Evolutionary conservation across 2,113 vertebrate genomes (phyloP).

Genomic region (Crotalus helleri): DNA sequence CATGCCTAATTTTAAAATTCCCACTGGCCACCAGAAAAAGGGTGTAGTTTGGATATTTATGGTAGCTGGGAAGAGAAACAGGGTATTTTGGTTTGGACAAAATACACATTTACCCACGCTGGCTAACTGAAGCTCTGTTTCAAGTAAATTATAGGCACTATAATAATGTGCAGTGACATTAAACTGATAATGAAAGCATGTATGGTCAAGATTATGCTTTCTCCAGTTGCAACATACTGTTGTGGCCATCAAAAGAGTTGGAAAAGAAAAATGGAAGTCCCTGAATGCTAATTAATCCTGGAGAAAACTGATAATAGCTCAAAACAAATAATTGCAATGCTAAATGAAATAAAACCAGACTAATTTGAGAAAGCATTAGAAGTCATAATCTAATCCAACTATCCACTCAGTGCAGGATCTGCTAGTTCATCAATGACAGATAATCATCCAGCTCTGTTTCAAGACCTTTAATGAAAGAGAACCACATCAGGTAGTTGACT

Average conservation of each 20-base stretch:
- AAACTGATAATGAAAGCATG: background rate
- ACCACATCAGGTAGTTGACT: background rate
- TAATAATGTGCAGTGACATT: background rate
- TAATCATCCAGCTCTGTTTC: background rate
- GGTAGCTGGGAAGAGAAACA: constrained; percentile 44
- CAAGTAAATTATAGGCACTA: constrained; percentile 29
- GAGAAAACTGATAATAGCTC: background rate
- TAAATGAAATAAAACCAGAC: background rate
- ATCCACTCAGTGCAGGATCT: background rate
- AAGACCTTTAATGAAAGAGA: background rate
- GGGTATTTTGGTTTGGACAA: constrained; percentile 50
- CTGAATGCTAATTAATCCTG: background rate
- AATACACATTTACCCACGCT: constrained; percentile 52
- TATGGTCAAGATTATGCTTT: background rate
- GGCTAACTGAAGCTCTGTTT: constrained; percentile 37
- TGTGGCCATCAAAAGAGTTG: background rate
- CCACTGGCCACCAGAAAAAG: constrained; percentile 46
- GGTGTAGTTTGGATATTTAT: constrained; percentile 47
- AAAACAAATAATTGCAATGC: background rate
- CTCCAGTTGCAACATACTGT: background rate
- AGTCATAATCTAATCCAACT: background rate
- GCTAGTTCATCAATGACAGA: background rate
- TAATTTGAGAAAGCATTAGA: background rate
- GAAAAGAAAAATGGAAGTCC: background rate
- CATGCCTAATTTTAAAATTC: constrained; percentile 43